Evolutionary conservation across 2,113 vertebrate genomes (phyloP).

Genomic region (Sinocyclocheilus rhinocerous): DNA sequence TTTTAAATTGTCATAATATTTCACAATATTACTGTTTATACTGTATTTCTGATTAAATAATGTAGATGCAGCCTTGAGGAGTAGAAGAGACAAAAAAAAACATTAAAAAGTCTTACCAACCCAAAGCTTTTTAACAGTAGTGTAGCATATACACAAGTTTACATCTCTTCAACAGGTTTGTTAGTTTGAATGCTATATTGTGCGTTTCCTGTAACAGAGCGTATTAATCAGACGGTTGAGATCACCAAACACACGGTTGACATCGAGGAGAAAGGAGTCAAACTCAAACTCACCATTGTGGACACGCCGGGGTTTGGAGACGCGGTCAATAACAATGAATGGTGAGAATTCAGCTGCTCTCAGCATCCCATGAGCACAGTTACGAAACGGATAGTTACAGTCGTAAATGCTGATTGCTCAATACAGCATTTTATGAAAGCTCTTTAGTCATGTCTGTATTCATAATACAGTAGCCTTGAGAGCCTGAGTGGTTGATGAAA

Average conservation of each 20-base stretch:
- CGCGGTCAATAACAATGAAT: slow-evolving; percentile 96
- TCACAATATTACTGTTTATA: not conserved
- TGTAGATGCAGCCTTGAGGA: not conserved
- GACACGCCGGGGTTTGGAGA: slow-evolving; percentile 98
- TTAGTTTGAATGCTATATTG: not conserved
- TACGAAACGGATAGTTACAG: not conserved
- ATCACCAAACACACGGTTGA: slow-evolving; percentile 98
- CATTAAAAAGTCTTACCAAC: too few relatives aligned
- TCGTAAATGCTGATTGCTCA: not conserved
- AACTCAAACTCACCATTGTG: slow-evolving; percentile 97
- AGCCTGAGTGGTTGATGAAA: not conserved
- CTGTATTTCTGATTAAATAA: too few relatives aligned
- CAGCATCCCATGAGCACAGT: not conserved
- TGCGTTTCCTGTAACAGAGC: slow-evolving; percentile 76
- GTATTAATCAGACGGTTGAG: slow-evolving; percentile 96
- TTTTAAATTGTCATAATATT: not conserved
- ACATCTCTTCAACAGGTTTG: not conserved
- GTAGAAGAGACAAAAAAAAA: not conserved
- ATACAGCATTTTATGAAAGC: not conserved
- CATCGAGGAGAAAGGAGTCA: slow-evolving; percentile 98
- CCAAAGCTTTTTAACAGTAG: too few relatives aligned
- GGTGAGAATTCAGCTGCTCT: slow-evolving; percentile 76
- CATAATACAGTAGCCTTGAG: not conserved
- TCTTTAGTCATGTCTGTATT: not conserved
- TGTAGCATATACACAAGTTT: too few relatives aligned